Percentiles rank a stretch among this genome's conserved stretches.
Evolutionary conservation across 2,113 vertebrate species (phyloP).

Genomic region (Ascaphus truei): DNA sequence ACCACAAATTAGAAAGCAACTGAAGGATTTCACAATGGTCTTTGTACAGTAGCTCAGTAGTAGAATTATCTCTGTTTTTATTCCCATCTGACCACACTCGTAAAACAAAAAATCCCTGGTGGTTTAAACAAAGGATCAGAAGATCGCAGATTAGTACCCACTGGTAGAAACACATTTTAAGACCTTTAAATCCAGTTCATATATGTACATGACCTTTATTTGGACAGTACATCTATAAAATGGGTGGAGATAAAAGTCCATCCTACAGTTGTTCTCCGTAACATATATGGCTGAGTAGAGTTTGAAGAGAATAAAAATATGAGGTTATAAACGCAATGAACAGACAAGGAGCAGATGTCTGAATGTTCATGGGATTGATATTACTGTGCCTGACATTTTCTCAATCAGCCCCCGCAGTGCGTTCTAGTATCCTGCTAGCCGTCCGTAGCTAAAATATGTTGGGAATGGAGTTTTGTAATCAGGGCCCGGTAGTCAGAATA

Average conservation of each 20-base stretch:
- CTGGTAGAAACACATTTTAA: constrained; percentile 9
- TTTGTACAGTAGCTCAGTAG: too few relatives aligned
- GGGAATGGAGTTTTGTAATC: constrained; percentile 16
- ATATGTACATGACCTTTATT: constrained; percentile 15
- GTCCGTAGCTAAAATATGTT: not conserved
- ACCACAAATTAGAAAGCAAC: too few relatives aligned
- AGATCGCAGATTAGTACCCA: not conserved
- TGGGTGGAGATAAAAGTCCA: not conserved
- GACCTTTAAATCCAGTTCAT: constrained; percentile 12
- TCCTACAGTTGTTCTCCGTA: not conserved
- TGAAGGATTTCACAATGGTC: too few relatives aligned
- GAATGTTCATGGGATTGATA: constrained; percentile 25
- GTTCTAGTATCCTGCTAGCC: constrained; percentile 5
- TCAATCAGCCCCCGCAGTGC: constrained; percentile 8
- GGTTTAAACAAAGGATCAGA: not conserved
- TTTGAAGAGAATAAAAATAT: constrained; percentile 18
- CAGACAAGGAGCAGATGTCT: constrained; percentile 28
- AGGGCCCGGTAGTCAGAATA: constrained; percentile 18
- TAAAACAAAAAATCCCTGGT: not conserved
- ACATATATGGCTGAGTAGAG: constrained; percentile 5
- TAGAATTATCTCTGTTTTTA: not conserved
- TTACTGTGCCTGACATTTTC: not conserved
- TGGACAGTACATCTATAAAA: constrained; percentile 10
- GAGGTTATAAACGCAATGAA: constrained; percentile 10
- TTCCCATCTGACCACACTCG: not conserved